Percentiles rank a stretch among this genome's conserved stretches.
phyloP scores from a whole-genome alignment of 2,797 vertebrate genomes.

The Sebastes nivosus region DNA sequence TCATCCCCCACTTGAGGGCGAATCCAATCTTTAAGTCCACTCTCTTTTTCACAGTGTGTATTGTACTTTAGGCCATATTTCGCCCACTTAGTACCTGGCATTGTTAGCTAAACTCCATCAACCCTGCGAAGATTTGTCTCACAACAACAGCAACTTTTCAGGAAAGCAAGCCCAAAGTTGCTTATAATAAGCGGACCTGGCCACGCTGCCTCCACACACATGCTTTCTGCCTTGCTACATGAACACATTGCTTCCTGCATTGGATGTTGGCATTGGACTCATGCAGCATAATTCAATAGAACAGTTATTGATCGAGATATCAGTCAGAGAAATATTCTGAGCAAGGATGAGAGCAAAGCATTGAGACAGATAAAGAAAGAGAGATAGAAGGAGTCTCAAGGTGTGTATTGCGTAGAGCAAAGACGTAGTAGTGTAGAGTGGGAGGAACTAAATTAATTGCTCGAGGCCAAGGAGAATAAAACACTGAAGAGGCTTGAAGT shows the following conservation, averaged over 20 bases:
- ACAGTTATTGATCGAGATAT: background rate
- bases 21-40: no score
- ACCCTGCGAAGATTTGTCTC: no score
- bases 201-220: no score
- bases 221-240: background rate
- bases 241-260: background rate
- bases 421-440: background rate
- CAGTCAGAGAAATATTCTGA: background rate
- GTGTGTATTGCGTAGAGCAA: background rate
- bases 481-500: conserved; percentile 5
- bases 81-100: no score
- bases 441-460: conserved; percentile 11
- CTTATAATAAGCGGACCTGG: no score
- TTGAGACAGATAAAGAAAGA: background rate
- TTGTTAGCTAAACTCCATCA: no score
- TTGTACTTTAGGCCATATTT: no score
- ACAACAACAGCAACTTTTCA: no score
- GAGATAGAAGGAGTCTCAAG: background rate
- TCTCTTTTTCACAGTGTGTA: no score
- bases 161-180: no score
- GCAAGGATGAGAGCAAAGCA: background rate
- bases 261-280: background rate
- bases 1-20: no score
- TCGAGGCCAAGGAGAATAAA: conserved; percentile 6
- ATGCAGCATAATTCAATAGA: background rate